Conservation (phyloP, 1,140 invertebrate genomes). For the Brachionus plicatilis region DNA sequence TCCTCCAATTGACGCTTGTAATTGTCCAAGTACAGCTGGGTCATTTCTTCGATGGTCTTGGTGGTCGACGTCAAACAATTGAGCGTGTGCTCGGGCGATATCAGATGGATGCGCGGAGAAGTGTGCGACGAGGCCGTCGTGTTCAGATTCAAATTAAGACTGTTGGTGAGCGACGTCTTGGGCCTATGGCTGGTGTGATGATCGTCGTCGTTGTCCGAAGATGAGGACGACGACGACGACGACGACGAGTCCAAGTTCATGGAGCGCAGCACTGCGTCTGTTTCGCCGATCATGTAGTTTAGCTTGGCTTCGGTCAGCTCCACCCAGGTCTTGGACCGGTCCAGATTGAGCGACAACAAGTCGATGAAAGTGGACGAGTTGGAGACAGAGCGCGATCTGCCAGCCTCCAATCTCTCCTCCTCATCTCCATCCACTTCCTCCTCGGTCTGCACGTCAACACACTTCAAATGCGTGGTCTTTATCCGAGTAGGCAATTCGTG, state of each 20-base stretch:
- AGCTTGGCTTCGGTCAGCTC: conserved; percentile 37
- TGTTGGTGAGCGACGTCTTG: neutral
- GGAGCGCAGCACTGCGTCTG: conserved; percentile 7
- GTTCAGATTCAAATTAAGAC: neutral
- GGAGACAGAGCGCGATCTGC: neutral
- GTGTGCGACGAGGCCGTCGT: neutral
- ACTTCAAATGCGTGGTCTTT: neutral
- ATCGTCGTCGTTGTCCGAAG: too few species aligned
- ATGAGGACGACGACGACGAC: neutral
- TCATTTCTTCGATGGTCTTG: conserved; percentile 25
- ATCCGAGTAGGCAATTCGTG: neutral
- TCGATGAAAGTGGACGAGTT: conserved; percentile 36
- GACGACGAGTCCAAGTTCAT: conserved; percentile 16
- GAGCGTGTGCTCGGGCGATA: neutral
- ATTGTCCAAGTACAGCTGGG: conserved; percentile 16
- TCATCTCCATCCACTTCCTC: neutral
- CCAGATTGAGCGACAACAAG: conserved; percentile 16
- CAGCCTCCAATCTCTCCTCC: neutral
- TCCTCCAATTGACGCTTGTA: conserved; percentile 29
- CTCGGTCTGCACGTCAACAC: neutral
- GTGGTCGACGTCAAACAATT: neutral
- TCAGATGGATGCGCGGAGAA: neutral
- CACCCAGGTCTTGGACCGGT: conserved; percentile 38
- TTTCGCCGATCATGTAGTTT: conserved; percentile 40
- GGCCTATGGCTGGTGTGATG: too few species aligned